Conservation (phyloP, 2,113 vertebrate genomes). For the Phycodurus eques region DNA sequence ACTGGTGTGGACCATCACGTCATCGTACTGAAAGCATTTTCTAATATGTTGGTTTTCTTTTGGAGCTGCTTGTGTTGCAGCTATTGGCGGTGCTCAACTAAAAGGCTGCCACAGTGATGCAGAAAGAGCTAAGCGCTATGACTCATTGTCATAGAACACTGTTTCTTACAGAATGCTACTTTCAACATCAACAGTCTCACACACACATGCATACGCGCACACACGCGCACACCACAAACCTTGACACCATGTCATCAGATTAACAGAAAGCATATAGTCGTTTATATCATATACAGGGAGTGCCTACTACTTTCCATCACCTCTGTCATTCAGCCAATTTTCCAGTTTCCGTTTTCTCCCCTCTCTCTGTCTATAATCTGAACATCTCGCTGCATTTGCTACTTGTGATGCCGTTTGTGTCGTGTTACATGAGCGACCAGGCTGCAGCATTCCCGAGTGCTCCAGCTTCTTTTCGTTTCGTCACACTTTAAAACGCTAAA, state of each 20-base stretch:
- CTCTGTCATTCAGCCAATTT: conserved; percentile 32
- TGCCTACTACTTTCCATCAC: conserved; percentile 7
- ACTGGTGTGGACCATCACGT: too few species aligned
- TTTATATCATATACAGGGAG: conserved; percentile 3
- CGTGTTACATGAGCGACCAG: conserved; percentile 13
- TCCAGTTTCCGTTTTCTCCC: conserved; percentile 21
- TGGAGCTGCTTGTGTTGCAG: too few species aligned
- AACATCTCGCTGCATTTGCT: conserved; percentile 10
- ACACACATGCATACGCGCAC: not conserved
- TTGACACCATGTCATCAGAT: conserved; percentile 2
- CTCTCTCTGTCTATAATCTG: conserved; percentile 14
- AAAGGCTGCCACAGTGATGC: conserved; percentile 27
- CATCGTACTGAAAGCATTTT: too few species aligned
- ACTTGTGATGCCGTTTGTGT: not conserved
- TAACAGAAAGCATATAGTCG: not conserved
- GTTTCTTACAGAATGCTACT: conserved; percentile 13
- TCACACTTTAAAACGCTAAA: not conserved
- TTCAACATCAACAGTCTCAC: too few species aligned
- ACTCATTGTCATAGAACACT: not conserved
- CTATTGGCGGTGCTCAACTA: too few species aligned
- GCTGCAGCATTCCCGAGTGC: not conserved
- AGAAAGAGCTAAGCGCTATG: conserved; percentile 26
- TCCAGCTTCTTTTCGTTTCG: not conserved
- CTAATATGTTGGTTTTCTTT: too few species aligned
- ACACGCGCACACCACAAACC: conserved; percentile 4